These are phyloP conservation scores for Nematostella vectensis DNA, from an alignment of 92 coral and sea anemone genomes.

Conservation along the genomic window DNA sequence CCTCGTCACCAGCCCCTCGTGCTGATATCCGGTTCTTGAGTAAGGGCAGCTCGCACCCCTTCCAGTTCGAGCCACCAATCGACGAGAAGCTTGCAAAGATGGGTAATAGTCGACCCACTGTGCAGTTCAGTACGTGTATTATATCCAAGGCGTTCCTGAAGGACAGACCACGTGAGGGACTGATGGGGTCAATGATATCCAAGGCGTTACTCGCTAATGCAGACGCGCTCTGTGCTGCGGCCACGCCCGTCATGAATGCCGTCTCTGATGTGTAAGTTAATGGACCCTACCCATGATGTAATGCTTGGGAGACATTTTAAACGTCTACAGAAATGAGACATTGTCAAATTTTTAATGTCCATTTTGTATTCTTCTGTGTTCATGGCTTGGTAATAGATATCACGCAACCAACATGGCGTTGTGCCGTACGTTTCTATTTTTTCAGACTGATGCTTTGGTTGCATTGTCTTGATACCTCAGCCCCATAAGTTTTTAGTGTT, in stretches of 20 bases:
- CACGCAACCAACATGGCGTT: too few relatives aligned
- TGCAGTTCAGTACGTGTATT: slow-evolving; percentile 80
- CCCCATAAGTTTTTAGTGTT: too few relatives aligned
- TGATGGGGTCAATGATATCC: slow-evolving; percentile 75
- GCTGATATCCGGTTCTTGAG: slow-evolving; percentile 61
- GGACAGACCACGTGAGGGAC: slow-evolving; percentile 80
- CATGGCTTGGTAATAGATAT: too few relatives aligned
- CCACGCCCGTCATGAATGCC: slow-evolving; percentile 85
- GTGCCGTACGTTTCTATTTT: too few relatives aligned
- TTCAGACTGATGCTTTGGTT: too few relatives aligned
- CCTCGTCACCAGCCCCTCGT: slow-evolving; percentile 11
- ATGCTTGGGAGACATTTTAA: too few relatives aligned
- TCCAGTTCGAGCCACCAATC: slow-evolving; percentile 48
- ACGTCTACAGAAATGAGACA: too few relatives aligned
- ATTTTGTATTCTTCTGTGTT: too few relatives aligned
- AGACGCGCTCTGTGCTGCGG: slow-evolving; percentile 94
- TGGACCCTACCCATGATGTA: too few relatives aligned
- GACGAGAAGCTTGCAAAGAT: slow-evolving; percentile 53
- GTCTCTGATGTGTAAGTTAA: slow-evolving; percentile 82
- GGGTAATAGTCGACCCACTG: slow-evolving; percentile 65
- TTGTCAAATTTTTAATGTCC: too few relatives aligned
- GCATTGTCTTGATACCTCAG: too few relatives aligned
- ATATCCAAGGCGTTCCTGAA: slow-evolving; percentile 87
- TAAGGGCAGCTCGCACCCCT: slow-evolving; percentile 60
- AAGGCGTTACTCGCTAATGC: slow-evolving; percentile 84